phyloP scores from a whole-genome alignment of 2,888 invertebrate species.

The Imbricaverruca yamaguchii region DNA sequence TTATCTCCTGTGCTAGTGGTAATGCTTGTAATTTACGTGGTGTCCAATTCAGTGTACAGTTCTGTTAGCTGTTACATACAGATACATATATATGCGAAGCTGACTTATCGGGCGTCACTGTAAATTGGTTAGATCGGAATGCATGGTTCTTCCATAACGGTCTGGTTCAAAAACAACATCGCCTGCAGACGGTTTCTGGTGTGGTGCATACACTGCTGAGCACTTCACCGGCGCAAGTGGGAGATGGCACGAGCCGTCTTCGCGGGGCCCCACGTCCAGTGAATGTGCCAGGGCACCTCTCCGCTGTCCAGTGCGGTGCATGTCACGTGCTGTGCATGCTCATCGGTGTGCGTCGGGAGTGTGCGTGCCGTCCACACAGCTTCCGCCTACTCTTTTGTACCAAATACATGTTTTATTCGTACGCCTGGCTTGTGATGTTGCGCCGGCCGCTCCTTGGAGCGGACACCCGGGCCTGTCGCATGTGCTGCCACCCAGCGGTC shows the following conservation, averaged over 20 bases:
- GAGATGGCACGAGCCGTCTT: no score
- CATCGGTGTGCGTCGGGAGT: background rate
- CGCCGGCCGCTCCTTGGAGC: no score
- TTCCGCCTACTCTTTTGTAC: background rate
- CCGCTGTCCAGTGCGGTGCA: background rate
- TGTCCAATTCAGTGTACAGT: background rate
- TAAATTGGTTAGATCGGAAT: background rate
- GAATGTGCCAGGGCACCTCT: background rate
- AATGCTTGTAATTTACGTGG: background rate
- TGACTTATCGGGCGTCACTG: background rate
- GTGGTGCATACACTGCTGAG: no score
- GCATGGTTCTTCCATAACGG: no score
- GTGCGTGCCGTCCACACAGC: background rate
- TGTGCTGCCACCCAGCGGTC: no score
- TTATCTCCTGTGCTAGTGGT: background rate
- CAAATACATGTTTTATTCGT: slow-evolving; percentile 19
- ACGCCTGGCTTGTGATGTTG: background rate
- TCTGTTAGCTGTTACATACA: background rate
- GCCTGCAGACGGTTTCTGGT: no score
- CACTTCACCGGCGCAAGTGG: no score
- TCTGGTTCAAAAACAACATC: no score
- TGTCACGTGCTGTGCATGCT: no score
- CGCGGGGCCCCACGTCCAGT: background rate
- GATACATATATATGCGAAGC: background rate
- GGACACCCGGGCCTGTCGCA: no score